Conservation (phyloP, 2,888 invertebrate genomes). For the Chirona hameri region DNA sequence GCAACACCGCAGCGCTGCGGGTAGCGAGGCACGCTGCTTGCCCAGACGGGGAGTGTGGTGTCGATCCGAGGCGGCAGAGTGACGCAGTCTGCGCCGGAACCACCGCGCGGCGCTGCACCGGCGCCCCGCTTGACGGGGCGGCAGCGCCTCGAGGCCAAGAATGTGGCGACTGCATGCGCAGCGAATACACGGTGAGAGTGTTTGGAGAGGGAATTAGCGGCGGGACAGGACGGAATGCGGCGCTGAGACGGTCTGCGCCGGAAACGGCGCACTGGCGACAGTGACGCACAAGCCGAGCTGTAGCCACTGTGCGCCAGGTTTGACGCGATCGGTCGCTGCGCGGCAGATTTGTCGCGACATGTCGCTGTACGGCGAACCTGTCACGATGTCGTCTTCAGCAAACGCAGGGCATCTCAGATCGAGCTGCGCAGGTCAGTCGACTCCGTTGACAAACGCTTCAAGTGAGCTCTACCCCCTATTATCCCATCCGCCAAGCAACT, state of each 20-base stretch:
- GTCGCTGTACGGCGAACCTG: too few relatives aligned
- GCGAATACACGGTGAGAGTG: slow-evolving; percentile 3
- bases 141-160: not conserved
- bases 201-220: slow-evolving; percentile 7
- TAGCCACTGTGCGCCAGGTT: too few relatives aligned
- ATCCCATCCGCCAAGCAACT: too few relatives aligned
- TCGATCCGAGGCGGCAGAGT: not conserved
- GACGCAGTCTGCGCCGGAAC: not conserved
- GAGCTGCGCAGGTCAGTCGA: too few relatives aligned
- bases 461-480: too few relatives aligned
- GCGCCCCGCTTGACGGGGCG: not conserved
- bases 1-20: too few relatives aligned
- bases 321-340: too few relatives aligned
- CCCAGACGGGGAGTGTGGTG: not conserved
- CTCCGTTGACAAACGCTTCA: too few relatives aligned
- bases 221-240: not conserved
- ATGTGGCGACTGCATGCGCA: not conserved
- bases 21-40: not conserved
- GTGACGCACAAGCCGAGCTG: not conserved
- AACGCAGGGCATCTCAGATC: too few relatives aligned
- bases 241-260: not conserved
- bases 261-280: not conserved
- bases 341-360: too few relatives aligned
- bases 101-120: not conserved
- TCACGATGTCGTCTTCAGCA: too few relatives aligned